Evolutionary conservation across 2,113 vertebrate species (phyloP), one percentile per base, ranked within the genome.

Genomic region (Austrofundulus limnaeus): DNA sequence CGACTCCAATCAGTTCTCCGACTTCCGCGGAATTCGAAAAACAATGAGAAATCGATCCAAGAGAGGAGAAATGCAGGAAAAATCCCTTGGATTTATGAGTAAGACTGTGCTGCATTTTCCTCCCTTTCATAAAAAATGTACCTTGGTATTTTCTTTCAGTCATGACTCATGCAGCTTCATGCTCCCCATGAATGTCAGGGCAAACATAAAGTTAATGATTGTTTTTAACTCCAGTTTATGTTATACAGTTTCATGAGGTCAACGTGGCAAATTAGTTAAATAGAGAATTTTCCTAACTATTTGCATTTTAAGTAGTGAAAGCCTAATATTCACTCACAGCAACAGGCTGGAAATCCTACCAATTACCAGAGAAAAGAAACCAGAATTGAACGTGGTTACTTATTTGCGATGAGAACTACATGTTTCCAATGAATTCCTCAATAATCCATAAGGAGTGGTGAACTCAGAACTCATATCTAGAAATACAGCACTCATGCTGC

Each of bases 11-110:
- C 75, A 66, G 49, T 51, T 63, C 14, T 51, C 52, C 72, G 73
- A 77, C 61, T 77, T 77, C 54, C 61, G 67, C 49, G 83, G 73
- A 80, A 57, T 54, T 5, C n/a, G n/a, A 16, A 63, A 70, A 85
- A 49, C 1, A 68, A 73, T 56, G 66, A 75, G 61, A 70, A 78
- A 84, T 74, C 16, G 59, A 83, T 77, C 61, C 2, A 6, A 52
- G 9, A 52, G 53, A 59, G 64, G 39, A 63, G 65, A 63, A 69
- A 54, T 5, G 21, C 58, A 55, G 84, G n/a, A 84, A 81, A 74
- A 15, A 39, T 60, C 48, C 61, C 62, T 24, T 49, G 64, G 64
- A 66, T 82, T 75, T 80, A 73, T 72, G 46, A 41, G 41, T 17
- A 11, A 43, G 59, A 61, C 55, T n/a, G 16, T 19, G n/a, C 19